Base-by-base conservation (phyloP, 2,888 invertebrate species). In the Cyclophora albipunctata region DNA sequence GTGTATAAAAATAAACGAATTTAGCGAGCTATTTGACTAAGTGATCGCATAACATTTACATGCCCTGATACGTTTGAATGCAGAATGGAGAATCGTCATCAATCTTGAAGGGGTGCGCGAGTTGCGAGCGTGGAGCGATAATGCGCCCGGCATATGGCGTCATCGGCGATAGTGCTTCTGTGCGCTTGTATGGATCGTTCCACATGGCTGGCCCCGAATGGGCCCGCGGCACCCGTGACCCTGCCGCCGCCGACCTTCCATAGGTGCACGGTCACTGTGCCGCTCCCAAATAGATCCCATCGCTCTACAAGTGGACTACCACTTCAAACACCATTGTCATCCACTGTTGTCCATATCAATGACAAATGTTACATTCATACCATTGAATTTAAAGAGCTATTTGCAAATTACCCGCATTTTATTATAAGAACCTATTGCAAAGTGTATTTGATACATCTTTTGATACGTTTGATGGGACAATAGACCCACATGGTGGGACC, bases 41-140 rank as follows among this genome's bases (percentile, higher is more conserved):
- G 84, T 81, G 80, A 80, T 81, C 75, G 73, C 79, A 81, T 83
- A 84, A 82, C 83, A 86, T 87, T 87, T 86, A 87, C 82, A 88
- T 87, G 88, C 78, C 78, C 80, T 80, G 78, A 77, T 87, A 85
- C 84, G 66, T 80, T 80, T 75, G 76, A 87, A 86, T 87, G 78
- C 74, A 71, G 57, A 53, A 71, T 37, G 5, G 74, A 73, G 72
- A 73, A 76, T 76, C 71, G 78, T 75, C 84, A 86, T 87, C 87
- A 87, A 88, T 87, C 87, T 84, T 82, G 63, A 69, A 78, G 78
- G 85, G 86, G 79, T 76, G 79, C 67, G 64, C 60, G 60, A 61
- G 61, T 62, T 66, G 64, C 60, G 60, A 61, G 61, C 62, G 60
- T 56, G 61, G 57, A 67, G 64, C 72, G 71, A 74, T 86, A 86